These are phyloP conservation scores for Anisognathus igniventris DNA, from an alignment of 2,797 vertebrate species.

Conservation along the genomic window DNA sequence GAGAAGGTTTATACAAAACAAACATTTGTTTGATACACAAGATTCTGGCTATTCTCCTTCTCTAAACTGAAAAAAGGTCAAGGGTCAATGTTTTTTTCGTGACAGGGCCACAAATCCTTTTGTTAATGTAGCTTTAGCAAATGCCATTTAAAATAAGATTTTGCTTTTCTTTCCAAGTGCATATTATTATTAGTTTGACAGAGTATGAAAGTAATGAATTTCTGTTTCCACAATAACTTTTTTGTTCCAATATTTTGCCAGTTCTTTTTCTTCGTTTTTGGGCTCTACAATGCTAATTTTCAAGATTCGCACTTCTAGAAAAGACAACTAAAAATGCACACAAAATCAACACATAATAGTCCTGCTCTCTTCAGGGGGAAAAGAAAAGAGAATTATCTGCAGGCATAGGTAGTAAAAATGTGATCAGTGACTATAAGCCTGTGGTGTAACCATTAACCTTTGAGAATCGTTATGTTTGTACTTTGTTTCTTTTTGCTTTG, in stretches of 20 bases:
- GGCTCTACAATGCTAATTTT: not conserved
- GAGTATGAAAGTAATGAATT: constrained; percentile 57
- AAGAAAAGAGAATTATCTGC: not conserved
- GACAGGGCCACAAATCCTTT: constrained; percentile 75
- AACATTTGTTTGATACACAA: constrained; percentile 45
- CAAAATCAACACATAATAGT: not conserved
- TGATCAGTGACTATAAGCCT: not conserved
- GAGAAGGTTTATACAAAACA: constrained; percentile 53
- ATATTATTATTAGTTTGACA: constrained; percentile 58
- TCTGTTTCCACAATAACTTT: constrained; percentile 45
- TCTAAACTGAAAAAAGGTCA: constrained; percentile 75
- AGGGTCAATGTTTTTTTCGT: constrained; percentile 77
- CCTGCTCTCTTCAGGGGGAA: not conserved
- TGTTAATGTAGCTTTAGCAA: constrained; percentile 73
- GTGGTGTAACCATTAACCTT: constrained; percentile 11
- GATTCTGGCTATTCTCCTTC: constrained; percentile 57
- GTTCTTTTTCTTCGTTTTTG: not conserved
- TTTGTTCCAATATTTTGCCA: not conserved
- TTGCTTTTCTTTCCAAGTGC: constrained; percentile 58
- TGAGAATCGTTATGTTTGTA: not conserved
- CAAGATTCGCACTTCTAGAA: not conserved
- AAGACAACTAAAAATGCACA: not conserved
- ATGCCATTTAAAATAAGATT: constrained; percentile 74
- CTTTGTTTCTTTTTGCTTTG: constrained; percentile 28
- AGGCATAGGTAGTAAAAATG: not conserved